Evolutionary conservation across 1,140 invertebrate species (phyloP), one percentile per base, ranked within the genome.

Genomic region (Wasmannia auropunctata): DNA sequence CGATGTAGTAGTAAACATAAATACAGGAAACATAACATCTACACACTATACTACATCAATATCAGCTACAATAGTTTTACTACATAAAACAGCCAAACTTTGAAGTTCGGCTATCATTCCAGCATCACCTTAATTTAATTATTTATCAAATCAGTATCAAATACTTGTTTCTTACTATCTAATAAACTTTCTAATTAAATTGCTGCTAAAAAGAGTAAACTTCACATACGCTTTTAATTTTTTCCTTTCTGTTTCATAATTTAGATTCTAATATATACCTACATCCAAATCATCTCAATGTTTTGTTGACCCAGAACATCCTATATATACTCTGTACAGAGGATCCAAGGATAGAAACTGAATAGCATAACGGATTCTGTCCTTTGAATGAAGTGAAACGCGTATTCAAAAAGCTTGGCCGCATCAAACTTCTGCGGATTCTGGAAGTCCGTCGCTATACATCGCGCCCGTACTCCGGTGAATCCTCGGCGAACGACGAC

Each of bases 351-450:
- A 34, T 58, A 40, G n/a, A 60, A 74, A 49, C 79, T 74, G 40
- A 60, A 83, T 74, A 43, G 49, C 19, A 40, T 46, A 70, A 70
- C 49, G 58, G 28, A 25, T 81, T 56, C 10, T 34, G 19, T 14
- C 31, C 51, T 83, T 83, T 83, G 67, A 83, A 28, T 25, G 49
- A 58, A 69, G 43, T 22, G 22, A 83, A 72, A 72, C 51, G 22
- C 37, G 79, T 70, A 72, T 83, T 83, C 79, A 83, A 83, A 83
- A 83, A 74, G 54, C 67, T 58, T n/a, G 79, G 34, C 37, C 51
- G 51, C 67, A 43, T 72, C 49, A 83, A 83, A 83, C 79, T 83
- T 74, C 49, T 37, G 43, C 31, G 67, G 37, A 74, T 83, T 72
- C 25, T 65, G 51, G 28, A 83, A 83, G 67, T 83, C 79, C 49